phyloP scores from a whole-genome alignment of 2,888 invertebrate species.

The Lypha dubia region DNA sequence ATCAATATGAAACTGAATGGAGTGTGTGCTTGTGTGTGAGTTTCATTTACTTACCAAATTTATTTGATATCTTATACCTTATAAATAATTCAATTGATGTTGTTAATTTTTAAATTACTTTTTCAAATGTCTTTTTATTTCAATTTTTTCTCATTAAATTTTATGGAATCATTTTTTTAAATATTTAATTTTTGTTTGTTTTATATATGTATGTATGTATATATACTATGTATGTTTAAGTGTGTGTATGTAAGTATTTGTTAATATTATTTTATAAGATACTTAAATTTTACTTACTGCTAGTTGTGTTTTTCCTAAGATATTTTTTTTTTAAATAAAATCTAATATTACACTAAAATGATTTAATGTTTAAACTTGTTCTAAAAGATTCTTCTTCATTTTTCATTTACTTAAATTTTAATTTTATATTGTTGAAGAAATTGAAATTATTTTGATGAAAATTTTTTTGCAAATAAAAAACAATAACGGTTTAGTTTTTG shows the following conservation, averaged over 20 bases:
- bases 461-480: constrained; percentile 19
- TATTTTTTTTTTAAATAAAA: constrained; percentile 58
- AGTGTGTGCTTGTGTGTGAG: background rate
- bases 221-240: background rate
- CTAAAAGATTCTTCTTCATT: background rate
- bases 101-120: constrained; percentile 50
- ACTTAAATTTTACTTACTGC: constrained; percentile 64
- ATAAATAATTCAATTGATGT: constrained; percentile 18
- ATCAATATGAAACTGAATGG: background rate
- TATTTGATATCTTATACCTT: background rate
- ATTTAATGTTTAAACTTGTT: constrained; percentile 17
- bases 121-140: constrained; percentile 26
- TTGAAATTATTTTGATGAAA: constrained; percentile 12
- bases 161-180: constrained; percentile 42
- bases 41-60: constrained; percentile 40
- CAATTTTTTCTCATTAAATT: constrained; percentile 28
- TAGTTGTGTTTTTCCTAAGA: constrained; percentile 51
- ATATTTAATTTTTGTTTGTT: constrained; percentile 1
- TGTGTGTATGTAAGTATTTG: constrained; percentile 7
- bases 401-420: background rate
- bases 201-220: background rate
- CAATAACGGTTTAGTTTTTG: constrained; percentile 10
- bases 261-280: constrained; percentile 30
- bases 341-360: constrained; percentile 54
- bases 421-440: constrained; percentile 23